Conservation (phyloP, 2,797 vertebrate genomes). For the Tangara arthus region DNA sequence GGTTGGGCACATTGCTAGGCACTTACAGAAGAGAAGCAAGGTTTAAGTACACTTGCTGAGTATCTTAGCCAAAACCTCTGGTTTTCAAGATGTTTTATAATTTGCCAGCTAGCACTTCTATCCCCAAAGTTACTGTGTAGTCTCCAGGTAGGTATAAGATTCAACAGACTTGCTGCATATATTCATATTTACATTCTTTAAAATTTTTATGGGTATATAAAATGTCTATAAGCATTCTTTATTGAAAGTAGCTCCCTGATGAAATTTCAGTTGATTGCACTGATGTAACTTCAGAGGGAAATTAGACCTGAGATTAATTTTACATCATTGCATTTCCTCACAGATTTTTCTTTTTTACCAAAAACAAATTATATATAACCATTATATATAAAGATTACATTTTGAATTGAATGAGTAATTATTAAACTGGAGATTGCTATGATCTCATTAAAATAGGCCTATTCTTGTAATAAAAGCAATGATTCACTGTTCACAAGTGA, state of each 20-base stretch:
- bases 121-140: not conserved
- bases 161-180: not conserved
- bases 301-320: constrained; percentile 1
- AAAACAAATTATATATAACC: not conserved
- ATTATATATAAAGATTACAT: not conserved
- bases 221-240: not conserved
- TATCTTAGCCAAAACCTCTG: not conserved
- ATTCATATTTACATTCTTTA: not conserved
- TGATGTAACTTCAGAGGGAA: not conserved
- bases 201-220: not conserved
- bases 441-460: constrained; percentile 6
- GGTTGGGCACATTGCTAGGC: not conserved
- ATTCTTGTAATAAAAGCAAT: constrained; percentile 1
- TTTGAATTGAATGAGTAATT: constrained; percentile 34
- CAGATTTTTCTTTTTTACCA: not conserved
- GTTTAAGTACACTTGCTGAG: not conserved
- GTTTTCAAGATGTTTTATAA: not conserved
- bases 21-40: not conserved
- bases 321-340: not conserved
- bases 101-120: not conserved
- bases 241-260: not conserved
- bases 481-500: constrained; percentile 24
- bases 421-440: constrained; percentile 27
- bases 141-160: not conserved
- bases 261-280: not conserved